Conservation (phyloP, 2,113 vertebrate genomes). For the Rhabdornis inornatus region DNA sequence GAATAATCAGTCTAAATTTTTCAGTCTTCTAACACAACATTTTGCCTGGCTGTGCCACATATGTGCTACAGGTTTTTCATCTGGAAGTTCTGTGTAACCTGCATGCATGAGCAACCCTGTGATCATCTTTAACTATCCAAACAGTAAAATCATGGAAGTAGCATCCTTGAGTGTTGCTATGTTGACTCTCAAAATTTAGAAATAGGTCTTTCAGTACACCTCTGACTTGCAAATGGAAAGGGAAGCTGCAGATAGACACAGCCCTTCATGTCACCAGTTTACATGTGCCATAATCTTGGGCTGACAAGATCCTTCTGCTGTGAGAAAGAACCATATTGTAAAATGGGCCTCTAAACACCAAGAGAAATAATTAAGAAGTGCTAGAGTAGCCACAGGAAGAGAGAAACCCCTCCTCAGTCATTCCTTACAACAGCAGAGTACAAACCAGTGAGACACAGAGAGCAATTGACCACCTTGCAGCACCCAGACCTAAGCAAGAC, state of each 20-base stretch:
- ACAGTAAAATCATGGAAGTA: background rate
- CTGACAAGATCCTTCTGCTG: background rate
- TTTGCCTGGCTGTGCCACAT: background rate
- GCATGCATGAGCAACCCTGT: background rate
- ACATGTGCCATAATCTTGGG: background rate
- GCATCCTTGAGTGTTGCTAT: background rate
- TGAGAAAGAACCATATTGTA: background rate
- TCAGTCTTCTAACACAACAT: background rate
- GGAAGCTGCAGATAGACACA: background rate
- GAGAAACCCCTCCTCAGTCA: background rate
- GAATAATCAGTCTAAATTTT: background rate
- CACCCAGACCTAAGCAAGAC: background rate
- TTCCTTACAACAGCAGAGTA: background rate
- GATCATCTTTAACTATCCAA: background rate
- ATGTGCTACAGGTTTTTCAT: background rate
- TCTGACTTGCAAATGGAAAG: background rate
- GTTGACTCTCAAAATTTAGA: background rate
- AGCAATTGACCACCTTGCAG: background rate
- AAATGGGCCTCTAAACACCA: background rate
- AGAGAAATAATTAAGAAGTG: background rate
- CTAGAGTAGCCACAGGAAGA: background rate
- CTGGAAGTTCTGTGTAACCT: background rate
- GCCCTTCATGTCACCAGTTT: background rate
- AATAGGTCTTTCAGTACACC: background rate
- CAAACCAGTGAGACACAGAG: background rate